Percentiles rank a stretch among this genome's conserved stretches.
phyloP scores from a whole-genome alignment of 2,113 vertebrate genomes.

The Rhombomys opimus region DNA sequence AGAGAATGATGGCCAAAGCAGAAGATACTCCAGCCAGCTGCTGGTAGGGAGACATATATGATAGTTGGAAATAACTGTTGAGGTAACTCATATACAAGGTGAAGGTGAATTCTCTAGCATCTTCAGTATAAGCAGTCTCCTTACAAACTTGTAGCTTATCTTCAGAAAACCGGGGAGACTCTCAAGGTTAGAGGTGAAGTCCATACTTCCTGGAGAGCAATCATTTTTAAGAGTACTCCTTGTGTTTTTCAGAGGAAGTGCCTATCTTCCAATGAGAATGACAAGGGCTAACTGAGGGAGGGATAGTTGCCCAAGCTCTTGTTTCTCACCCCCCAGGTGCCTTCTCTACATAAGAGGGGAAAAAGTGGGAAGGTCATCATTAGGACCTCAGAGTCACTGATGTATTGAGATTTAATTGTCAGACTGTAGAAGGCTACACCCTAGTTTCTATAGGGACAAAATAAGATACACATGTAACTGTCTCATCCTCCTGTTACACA shows the following conservation, averaged over 20 bases:
- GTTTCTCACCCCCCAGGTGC: too few relatives aligned
- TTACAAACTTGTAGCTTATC: neutral
- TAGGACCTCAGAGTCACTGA: neutral
- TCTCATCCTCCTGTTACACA: neutral
- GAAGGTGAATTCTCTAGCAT: neutral
- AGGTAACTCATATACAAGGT: neutral
- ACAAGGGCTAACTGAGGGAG: neutral
- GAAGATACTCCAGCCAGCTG: neutral
- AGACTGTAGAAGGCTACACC: too few relatives aligned
- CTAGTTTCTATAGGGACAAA: too few relatives aligned
- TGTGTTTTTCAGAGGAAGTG: neutral
- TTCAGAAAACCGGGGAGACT: neutral
- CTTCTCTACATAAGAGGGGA: neutral
- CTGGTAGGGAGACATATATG: too few relatives aligned
- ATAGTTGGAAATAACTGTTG: too few relatives aligned
- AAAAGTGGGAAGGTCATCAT: neutral
- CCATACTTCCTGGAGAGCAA: too few relatives aligned
- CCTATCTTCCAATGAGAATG: neutral
- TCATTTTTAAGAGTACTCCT: neutral
- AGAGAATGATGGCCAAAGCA: neutral
- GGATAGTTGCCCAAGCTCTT: neutral
- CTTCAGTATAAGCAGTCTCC: too few relatives aligned
- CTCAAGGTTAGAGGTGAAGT: neutral
- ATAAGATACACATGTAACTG: too few relatives aligned
- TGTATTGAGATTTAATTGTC: neutral